Percentiles rank a stretch among this genome's conserved stretches.
phyloP scores from a whole-genome alignment of 2,888 invertebrate species.

The Pegoplata infirma region DNA sequence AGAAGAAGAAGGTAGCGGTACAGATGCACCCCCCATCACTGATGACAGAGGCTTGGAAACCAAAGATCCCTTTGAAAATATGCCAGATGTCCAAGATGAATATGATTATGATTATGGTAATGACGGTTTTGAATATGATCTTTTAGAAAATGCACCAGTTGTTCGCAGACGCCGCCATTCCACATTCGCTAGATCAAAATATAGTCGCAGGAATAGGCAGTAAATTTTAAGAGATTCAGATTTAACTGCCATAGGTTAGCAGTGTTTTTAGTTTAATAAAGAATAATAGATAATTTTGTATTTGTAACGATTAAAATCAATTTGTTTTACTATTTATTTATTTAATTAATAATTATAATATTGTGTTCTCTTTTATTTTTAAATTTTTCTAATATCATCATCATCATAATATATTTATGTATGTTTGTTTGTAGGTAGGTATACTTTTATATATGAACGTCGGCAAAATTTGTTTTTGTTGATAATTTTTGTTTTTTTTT shows the following conservation, averaged over 20 bases:
- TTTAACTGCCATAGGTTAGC: not conserved
- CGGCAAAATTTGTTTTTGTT: conserved; percentile 1
- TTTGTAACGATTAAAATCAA: conserved; percentile 14
- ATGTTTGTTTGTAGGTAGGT: too few relatives aligned
- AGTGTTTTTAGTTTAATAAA: not conserved
- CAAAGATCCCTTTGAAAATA: not conserved
- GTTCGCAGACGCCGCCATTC: conserved; percentile 61
- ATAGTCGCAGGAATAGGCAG: conserved; percentile 64
- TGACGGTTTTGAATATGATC: not conserved
- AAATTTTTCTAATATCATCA: conserved; percentile 48
- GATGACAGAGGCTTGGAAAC: not conserved
- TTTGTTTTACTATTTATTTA: conserved; percentile 25
- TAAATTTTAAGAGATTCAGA: not conserved
- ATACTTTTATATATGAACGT: conserved; percentile 19
- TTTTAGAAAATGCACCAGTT: conserved; percentile 3
- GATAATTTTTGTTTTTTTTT: conserved; percentile 7
- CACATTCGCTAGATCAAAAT: conserved; percentile 68
- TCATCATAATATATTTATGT: too few relatives aligned
- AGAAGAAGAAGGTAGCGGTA: not conserved
- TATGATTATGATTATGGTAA: conserved; percentile 44
- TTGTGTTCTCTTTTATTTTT: conserved; percentile 14
- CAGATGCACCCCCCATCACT: not conserved
- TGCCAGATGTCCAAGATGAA: conserved; percentile 33
- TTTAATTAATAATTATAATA: conserved; percentile 21
- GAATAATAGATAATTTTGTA: not conserved